Percentiles rank a stretch among this genome's conserved stretches.
These are phyloP conservation scores for Psittacula derbiana DNA, from an alignment of 2,797 vertebrate species.

Conservation along the genomic window DNA sequence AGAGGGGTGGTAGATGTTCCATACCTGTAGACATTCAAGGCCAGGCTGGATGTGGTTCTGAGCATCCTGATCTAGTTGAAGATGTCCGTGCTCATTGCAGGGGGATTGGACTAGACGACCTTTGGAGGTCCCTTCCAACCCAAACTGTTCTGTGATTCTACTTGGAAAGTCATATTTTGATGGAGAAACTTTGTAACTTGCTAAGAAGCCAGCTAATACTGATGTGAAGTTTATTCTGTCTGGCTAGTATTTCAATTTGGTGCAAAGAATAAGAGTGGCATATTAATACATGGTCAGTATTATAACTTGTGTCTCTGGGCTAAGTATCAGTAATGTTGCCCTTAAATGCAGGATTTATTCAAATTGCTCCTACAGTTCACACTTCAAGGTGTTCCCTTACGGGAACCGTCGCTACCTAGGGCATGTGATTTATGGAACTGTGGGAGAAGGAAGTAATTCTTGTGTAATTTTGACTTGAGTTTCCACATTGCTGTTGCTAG, in stretches of 20 bases:
- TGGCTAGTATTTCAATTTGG: background rate
- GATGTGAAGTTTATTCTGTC: background rate
- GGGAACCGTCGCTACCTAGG: background rate
- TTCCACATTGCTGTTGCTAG: background rate
- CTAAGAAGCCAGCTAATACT: background rate
- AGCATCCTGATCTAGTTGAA: background rate
- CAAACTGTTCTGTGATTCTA: background rate
- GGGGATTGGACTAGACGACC: no score
- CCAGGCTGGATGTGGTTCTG: no score
- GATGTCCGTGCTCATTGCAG: background rate
- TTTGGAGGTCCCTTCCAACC: background rate
- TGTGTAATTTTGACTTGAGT: background rate
- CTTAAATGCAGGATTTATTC: background rate
- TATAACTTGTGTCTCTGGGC: background rate
- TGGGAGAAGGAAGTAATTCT: background rate
- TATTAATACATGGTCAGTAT: background rate
- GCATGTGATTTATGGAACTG: background rate
- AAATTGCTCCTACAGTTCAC: background rate
- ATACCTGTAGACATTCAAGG: background rate
- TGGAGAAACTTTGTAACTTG: background rate
- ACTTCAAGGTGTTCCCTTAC: background rate
- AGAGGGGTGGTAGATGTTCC: background rate
- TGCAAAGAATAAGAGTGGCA: background rate
- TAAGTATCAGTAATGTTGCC: background rate
- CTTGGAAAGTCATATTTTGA: background rate